Base-by-base conservation (phyloP, 2,113 vertebrate genomes). In the Chitala chitala region DNA sequence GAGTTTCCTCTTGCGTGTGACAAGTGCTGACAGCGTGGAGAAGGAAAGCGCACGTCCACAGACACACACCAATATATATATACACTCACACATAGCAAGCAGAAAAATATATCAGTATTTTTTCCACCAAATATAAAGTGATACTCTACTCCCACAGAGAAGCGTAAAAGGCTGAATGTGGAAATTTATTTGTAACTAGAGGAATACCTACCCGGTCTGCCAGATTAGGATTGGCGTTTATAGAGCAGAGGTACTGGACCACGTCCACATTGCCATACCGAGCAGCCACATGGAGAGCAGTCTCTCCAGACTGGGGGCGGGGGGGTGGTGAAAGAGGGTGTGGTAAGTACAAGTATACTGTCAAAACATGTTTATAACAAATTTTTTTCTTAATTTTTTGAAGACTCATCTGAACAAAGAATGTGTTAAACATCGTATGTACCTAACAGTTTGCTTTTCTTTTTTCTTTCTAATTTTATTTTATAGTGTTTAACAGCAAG, bases 221-320 rank as follows among this genome's bases (percentile, higher is more conserved):
- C 78, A 98, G 89, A 83, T 98, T 61, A 22, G 95, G 95, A 82
- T 96, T 94, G 51, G 94, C 94, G n/a, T 87, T 87, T 69, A 94
- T 85, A 78, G 84, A 91, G 89, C 97, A 99, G 78, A 99, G 89
- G 80, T 97, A 92, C 75, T 94, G 93, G 77, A 97, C 94, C 74
- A 98, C 96, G 0, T 99, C 97, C 54, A 96, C 91, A 0, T 98
- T 96, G 22, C 96, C 97, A 0, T 99, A 99, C 2, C 96, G 94
- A 71, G 96, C 89, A 9, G 97, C 96, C 38, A 98, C 97, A 0
- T 99, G 96, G 13, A 99, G 94, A 44, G 96, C 94, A 0, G 95
- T 99, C 84, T 99, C 96, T 53, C 96, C 96, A 1, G 94, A 95
- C 97, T 98, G 86, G 20, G 85, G 82, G n/a, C n/a, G n/a, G n/a